Conservation (phyloP, 2,797 vertebrate species). For the Sylvilagus floridanus region DNA sequence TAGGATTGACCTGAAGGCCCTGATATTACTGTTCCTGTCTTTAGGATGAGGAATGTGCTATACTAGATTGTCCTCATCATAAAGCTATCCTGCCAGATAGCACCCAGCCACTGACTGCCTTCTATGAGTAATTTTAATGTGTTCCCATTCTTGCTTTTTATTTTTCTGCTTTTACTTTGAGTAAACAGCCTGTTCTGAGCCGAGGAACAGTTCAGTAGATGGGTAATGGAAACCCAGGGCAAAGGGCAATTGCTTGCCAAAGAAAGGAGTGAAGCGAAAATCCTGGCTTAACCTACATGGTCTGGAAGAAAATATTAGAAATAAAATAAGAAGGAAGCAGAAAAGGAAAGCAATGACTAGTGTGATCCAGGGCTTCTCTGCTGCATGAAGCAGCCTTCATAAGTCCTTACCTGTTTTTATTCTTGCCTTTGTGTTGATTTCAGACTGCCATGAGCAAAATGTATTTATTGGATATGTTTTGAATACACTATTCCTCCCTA, state of each 20-base stretch:
- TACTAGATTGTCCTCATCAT: background rate
- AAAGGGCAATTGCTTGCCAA: slow-evolving; percentile 69
- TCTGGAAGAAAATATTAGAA: slow-evolving; percentile 65
- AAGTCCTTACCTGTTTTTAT: background rate
- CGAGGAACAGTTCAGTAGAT: background rate
- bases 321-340: slow-evolving; percentile 55
- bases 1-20: background rate
- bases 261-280: slow-evolving; percentile 59
- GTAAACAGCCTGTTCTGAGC: background rate
- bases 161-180: slow-evolving; percentile 56
- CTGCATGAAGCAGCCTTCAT: background rate
- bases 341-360: slow-evolving; percentile 26
- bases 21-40: background rate
- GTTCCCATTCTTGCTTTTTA: slow-evolving; percentile 43
- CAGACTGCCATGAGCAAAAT: slow-evolving; percentile 27
- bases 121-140: slow-evolving; percentile 19
- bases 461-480: slow-evolving; percentile 37
- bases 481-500: background rate
- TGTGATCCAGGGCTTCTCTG: slow-evolving; percentile 37
- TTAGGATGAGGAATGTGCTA: background rate
- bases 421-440: slow-evolving; percentile 16
- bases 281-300: slow-evolving; percentile 44
- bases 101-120: background rate
- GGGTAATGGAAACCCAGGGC: slow-evolving; percentile 55
- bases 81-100: background rate